Conservation (phyloP, 2,113 vertebrate genomes). For the Amblyopsis rosae region DNA sequence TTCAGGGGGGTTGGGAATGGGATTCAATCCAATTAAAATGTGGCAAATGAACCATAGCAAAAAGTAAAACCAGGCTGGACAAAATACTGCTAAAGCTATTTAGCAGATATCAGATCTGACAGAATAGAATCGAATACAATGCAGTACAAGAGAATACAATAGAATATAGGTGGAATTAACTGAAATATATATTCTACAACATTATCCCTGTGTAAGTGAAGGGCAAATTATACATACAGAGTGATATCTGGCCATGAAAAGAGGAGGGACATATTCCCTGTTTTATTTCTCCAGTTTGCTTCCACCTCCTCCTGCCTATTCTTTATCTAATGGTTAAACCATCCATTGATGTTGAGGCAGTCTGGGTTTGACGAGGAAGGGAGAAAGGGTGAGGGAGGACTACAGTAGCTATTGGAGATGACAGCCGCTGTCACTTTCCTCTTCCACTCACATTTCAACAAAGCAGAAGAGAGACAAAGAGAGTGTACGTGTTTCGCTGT, state of each 20-base stretch:
- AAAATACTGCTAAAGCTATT: neutral
- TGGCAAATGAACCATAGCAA: slow-evolving; percentile 42
- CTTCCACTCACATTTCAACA: slow-evolving; percentile 26
- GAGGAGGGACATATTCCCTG: neutral
- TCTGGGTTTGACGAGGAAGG: slow-evolving; percentile 50
- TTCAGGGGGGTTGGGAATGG: slow-evolving; percentile 2
- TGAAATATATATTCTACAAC: neutral
- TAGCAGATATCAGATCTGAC: slow-evolving; percentile 19
- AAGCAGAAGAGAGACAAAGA: neutral
- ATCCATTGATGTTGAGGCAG: slow-evolving; percentile 35
- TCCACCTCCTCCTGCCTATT: slow-evolving; percentile 33
- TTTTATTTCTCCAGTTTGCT: slow-evolving; percentile 14
- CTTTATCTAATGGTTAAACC: slow-evolving; percentile 44
- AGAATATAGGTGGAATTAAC: neutral
- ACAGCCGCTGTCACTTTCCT: slow-evolving; percentile 36
- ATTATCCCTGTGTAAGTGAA: too few relatives aligned
- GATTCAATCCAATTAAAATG: slow-evolving; percentile 45
- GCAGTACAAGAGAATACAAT: too few relatives aligned
- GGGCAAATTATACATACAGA: neutral
- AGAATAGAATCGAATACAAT: neutral
- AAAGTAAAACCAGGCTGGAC: slow-evolving; percentile 38
- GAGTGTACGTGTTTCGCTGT: slow-evolving; percentile 1
- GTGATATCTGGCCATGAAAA: neutral
- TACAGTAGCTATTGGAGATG: slow-evolving; percentile 29
- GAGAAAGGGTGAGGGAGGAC: slow-evolving; percentile 32